Conservation (phyloP, 2,113 vertebrate species). For the Oncorhynchus mykiss region DNA sequence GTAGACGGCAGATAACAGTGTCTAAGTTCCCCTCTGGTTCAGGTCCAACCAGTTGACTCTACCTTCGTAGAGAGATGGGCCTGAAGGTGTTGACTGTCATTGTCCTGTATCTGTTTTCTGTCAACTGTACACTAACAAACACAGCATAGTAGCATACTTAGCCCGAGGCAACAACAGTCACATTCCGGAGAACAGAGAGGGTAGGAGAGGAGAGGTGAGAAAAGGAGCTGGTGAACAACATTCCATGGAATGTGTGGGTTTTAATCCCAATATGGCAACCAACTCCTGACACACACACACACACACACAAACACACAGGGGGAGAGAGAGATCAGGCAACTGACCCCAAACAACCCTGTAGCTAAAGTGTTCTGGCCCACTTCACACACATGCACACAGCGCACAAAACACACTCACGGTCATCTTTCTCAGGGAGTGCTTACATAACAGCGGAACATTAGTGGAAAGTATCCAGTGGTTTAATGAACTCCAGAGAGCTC, state of each 20-base stretch:
- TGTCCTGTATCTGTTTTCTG: background rate
- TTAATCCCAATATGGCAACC: background rate
- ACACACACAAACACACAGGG: conserved; percentile 7
- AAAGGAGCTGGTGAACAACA: background rate
- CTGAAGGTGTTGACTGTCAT: background rate
- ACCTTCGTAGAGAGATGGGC: background rate
- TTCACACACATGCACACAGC: background rate
- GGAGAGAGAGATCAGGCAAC: conserved; percentile 5
- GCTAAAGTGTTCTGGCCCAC: background rate
- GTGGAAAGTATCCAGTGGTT: conserved; percentile 29
- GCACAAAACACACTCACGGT: background rate
- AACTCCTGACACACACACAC: conserved; percentile 29
- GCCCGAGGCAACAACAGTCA: conserved; percentile 35
- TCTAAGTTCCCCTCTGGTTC: conserved; percentile 14
- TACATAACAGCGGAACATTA: conserved; percentile 43
- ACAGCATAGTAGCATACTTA: conserved; percentile 9
- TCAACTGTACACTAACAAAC: background rate
- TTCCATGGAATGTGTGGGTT: background rate
- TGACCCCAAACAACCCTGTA: conserved; percentile 39
- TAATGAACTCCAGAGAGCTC: conserved; percentile 42
- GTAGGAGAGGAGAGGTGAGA: background rate
- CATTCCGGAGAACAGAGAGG: conserved; percentile 6
- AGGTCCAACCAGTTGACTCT: background rate
- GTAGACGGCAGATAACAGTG: background rate
- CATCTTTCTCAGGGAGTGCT: conserved; percentile 35